These are phyloP conservation scores for Gastrophryne carolinensis DNA, from an alignment of 2,797 vertebrate genomes.

Conservation along the genomic window DNA sequence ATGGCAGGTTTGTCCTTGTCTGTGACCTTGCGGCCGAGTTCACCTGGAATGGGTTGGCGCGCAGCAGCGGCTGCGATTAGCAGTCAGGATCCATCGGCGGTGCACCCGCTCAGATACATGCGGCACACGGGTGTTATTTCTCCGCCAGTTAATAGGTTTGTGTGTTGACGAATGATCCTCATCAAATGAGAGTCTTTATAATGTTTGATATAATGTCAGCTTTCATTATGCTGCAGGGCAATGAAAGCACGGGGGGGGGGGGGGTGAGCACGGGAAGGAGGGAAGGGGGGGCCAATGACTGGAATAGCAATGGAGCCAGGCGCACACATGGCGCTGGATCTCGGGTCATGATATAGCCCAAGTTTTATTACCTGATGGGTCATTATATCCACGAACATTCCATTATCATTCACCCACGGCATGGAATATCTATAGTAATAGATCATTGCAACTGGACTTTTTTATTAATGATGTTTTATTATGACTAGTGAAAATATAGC, in stretches of 20 bases:
- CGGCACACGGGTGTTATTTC: constrained; percentile 68
- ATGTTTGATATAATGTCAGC: constrained; percentile 97
- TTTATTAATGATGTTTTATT: no score
- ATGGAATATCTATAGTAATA: no score
- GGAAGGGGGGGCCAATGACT: constrained; percentile 4
- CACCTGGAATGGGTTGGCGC: constrained; percentile 65
- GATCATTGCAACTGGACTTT: no score
- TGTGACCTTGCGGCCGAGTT: constrained; percentile 69
- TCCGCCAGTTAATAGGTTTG: constrained; percentile 77
- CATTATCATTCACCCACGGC: no score
- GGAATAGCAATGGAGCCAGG: background rate
- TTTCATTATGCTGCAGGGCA: constrained; percentile 79
- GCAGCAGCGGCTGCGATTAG: constrained; percentile 69
- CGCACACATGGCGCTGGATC: no score
- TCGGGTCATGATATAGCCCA: no score
- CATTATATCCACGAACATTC: no score
- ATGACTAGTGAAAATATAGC: no score
- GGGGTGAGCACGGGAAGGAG: background rate
- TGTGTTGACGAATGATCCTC: constrained; percentile 90
- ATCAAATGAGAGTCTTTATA: constrained; percentile 92
- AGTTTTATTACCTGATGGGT: no score
- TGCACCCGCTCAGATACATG: constrained; percentile 71
- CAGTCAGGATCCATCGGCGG: constrained; percentile 58
- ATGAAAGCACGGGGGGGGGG: constrained; percentile 8
- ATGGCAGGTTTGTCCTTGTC: constrained; percentile 54